Conservation (phyloP, 2,797 vertebrate species). For the Myiothlypis chrysogaster region DNA sequence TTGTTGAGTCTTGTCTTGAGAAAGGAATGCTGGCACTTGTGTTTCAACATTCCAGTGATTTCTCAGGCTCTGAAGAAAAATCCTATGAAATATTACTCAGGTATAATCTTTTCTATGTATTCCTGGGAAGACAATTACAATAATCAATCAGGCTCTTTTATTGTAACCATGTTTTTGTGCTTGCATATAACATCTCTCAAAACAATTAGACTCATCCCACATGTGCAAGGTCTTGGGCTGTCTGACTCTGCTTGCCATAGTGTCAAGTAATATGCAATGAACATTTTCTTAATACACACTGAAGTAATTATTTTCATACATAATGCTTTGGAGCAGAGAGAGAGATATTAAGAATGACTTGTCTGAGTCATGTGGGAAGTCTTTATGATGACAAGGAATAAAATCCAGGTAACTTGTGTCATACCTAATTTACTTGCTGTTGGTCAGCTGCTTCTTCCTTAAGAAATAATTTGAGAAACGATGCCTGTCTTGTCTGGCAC, state of each 20-base stretch:
- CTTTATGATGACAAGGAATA: not conserved
- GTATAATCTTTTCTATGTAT: not conserved
- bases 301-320: constrained; percentile 1
- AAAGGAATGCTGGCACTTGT: not conserved
- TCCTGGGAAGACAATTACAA: not conserved
- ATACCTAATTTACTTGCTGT: not conserved
- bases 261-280: not conserved
- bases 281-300: not conserved
- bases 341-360: not conserved
- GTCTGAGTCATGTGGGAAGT: not conserved
- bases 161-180: not conserved
- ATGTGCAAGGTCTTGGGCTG: not conserved
- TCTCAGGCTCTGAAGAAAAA: constrained; percentile 17
- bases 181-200: not conserved
- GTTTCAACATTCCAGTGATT: not conserved
- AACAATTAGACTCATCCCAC: not conserved
- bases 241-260: not conserved
- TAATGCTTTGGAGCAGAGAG: not conserved
- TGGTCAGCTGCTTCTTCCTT: not conserved
- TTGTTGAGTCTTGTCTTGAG: not conserved
- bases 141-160: not conserved
- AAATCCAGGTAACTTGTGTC: not conserved
- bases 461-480: not conserved
- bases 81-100: not conserved
- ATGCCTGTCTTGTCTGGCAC: not conserved